Evolutionary conservation across 2,888 invertebrate species (phyloP).

Genomic region (Brachyopa scutellaris): DNA sequence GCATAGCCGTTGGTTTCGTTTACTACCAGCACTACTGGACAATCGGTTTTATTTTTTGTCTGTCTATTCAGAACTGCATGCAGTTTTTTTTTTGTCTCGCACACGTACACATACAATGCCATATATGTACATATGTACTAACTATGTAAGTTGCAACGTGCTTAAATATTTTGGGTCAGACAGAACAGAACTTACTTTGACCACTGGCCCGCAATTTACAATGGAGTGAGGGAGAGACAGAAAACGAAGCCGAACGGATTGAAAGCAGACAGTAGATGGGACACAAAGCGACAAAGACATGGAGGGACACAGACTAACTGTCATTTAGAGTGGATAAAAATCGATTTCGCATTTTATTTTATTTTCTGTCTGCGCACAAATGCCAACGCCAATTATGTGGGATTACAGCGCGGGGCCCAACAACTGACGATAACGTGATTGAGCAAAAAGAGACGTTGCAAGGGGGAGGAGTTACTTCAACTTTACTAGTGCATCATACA

Average conservation of each 20-base stretch:
- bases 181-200: constrained; percentile 66
- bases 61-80: constrained; percentile 50
- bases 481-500: background rate
- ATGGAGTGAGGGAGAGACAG: constrained; percentile 11
- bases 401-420: constrained; percentile 44
- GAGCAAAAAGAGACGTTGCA: constrained; percentile 5
- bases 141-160: constrained; percentile 50
- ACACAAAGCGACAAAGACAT: constrained; percentile 13
- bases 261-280: constrained; percentile 50
- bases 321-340: constrained; percentile 71
- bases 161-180: constrained; percentile 70
- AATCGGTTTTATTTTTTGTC: constrained; percentile 39
- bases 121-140: too few species aligned
- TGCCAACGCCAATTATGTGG: constrained; percentile 68
- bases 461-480: constrained; percentile 19
- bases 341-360: constrained; percentile 67
- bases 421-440: constrained; percentile 40
- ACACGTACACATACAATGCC: constrained; percentile 5
- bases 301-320: constrained; percentile 46
- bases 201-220: constrained; percentile 17
- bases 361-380: constrained; percentile 64
- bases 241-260: constrained; percentile 43
- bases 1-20: constrained; percentile 49
- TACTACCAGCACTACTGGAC: constrained; percentile 53
- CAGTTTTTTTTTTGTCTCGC: constrained; percentile 27